Evolutionary conservation across 2,888 invertebrate species (phyloP), one percentile per base, ranked within the genome.

Genomic region (Cryptus armator): DNA sequence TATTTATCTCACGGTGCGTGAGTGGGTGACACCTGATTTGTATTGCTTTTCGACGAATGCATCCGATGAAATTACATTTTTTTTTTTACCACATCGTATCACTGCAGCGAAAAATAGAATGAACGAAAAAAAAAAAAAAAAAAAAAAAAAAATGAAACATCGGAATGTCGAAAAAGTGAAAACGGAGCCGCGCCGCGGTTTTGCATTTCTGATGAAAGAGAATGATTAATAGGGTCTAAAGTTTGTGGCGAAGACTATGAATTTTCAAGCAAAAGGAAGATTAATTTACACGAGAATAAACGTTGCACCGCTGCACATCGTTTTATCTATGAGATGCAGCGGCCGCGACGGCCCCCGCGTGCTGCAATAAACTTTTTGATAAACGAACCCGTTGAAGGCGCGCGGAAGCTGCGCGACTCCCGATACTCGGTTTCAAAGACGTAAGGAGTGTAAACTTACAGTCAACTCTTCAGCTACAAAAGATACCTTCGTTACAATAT

Each of bases 311-410:
- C 12, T 24, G 12, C 19, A n/a, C 29, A 46, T 56, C 14, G 51
- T 74, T 78, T 79, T 83, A 83, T 83, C 78, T 74, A 70, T 78
- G 19, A 43, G 43, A 6, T 14, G 59, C 82, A 77, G 82, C 71
- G 12, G 48, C 48, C 56, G 12, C 37, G 24, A 3, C 9, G 56
- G 19, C 10, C 3, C 10, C 10, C 3, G 19, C 43, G 19, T n/a
- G 32, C 53, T 19, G 44, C 53, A 48, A 51, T 64, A 64, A 81
- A 76, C 37, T 64, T 76, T 59, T 76, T 82, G 81, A 82, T 76
- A 70, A 76, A 76, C 70, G 76, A 66, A 64, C 48, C 70, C 66
- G 46, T 32, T 19, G 19, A 67, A 14, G n/a, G 24, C 4, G 59
- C 10, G 12, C 37, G 24, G 6, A 62, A 43, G 48, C 48, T 16